Conservation (phyloP, 2,888 invertebrate species). For the Seira ritae region DNA sequence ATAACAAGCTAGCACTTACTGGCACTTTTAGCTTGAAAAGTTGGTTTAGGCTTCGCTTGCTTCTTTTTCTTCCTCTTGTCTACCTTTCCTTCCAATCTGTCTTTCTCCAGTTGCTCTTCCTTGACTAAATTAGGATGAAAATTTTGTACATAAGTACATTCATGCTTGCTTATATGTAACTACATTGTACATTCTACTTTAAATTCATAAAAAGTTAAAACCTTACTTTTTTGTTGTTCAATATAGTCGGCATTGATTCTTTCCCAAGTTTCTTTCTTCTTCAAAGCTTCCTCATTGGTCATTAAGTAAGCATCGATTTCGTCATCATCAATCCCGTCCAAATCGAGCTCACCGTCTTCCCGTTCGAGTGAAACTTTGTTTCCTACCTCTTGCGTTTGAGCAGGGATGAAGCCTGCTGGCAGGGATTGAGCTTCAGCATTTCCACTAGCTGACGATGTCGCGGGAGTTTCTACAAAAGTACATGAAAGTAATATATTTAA, state of each 20-base stretch:
- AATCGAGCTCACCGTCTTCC: slow-evolving; percentile 80
- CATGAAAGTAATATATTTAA: background rate
- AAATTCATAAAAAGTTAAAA: background rate
- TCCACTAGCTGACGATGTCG: background rate
- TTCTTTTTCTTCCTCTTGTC: slow-evolving; percentile 85
- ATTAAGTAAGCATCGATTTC: slow-evolving; percentile 93
- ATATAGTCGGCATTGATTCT: slow-evolving; percentile 91
- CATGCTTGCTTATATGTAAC: background rate
- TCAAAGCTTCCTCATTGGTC: slow-evolving; percentile 85
- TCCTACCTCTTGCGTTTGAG: background rate
- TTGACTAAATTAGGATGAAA: slow-evolving; percentile 82
- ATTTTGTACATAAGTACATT: background rate
- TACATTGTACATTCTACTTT: background rate
- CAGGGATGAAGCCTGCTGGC: background rate
- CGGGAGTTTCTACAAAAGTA: no score
- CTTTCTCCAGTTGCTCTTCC: slow-evolving; percentile 87
- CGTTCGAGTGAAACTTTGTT: slow-evolving; percentile 8
- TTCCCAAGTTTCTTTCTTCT: slow-evolving; percentile 92
- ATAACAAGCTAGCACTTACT: slow-evolving; percentile 75
- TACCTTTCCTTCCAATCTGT: slow-evolving; percentile 91
- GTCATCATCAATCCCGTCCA: slow-evolving; percentile 89
- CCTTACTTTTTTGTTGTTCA: slow-evolving; percentile 85
- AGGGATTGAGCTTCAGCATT: background rate
- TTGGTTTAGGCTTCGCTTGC: slow-evolving; percentile 74
- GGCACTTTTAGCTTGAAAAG: slow-evolving; percentile 75